These are phyloP conservation scores for Corynorhinus townsendii DNA, from an alignment of 2,113 vertebrate genomes.

Conservation along the genomic window DNA sequence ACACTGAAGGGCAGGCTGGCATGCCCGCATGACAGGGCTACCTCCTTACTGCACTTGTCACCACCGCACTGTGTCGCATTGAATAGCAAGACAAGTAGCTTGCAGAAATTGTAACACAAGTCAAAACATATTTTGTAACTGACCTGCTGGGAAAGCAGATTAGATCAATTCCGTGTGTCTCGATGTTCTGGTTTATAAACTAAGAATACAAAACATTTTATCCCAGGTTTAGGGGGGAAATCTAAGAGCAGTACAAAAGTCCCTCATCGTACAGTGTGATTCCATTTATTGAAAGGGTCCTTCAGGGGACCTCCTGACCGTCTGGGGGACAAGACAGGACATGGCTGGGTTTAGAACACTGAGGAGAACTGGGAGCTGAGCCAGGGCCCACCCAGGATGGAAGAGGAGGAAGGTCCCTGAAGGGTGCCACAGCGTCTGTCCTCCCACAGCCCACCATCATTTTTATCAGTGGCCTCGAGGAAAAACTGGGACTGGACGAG, in stretches of 20 bases:
- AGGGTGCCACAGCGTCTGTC: fast-evolving
- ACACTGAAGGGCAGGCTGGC: fast-evolving
- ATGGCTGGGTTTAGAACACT: background rate
- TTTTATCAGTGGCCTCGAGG: fast-evolving
- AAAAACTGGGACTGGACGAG: background rate
- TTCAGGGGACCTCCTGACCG: fast-evolving
- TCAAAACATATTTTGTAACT: fast-evolving
- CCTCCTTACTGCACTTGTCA: too few species aligned
- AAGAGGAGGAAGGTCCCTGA: background rate
- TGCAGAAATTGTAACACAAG: background rate
- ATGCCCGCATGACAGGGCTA: too few species aligned
- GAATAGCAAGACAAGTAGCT: fast-evolving
- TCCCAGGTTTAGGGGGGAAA: background rate
- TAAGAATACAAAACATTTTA: background rate
- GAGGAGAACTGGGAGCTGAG: background rate
- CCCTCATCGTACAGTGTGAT: fast-evolving
- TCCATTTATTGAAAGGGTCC: too few species aligned
- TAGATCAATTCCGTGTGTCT: fast-evolving
- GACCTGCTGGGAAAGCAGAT: background rate
- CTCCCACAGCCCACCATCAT: fast-evolving
- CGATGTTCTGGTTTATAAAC: background rate
- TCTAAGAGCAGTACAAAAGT: background rate
- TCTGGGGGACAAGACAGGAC: background rate
- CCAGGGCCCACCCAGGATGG: fast-evolving
- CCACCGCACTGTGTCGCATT: too few species aligned